A percentile compares a stretch with the other conserved stretches of the same genome.
phyloP scores from a whole-genome alignment of 2,797 vertebrate species.

The Acanthiza pusilla region DNA sequence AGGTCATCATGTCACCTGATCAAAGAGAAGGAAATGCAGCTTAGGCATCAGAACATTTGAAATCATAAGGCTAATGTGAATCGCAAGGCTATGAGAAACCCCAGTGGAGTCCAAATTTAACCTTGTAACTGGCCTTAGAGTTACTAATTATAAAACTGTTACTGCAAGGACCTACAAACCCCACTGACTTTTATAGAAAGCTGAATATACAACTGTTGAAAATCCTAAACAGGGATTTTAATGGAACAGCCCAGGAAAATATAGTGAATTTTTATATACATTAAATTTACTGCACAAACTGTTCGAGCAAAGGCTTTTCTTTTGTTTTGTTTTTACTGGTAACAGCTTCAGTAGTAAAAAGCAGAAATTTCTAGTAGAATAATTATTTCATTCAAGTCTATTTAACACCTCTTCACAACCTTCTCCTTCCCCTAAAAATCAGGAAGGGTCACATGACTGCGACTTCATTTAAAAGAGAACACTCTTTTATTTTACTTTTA shows the following conservation, averaged over 20 bases:
- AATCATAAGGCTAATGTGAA: neutral
- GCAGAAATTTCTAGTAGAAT: neutral
- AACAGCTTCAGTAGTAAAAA: neutral
- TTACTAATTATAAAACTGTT: neutral
- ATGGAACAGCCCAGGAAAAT: neutral
- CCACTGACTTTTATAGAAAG: neutral
- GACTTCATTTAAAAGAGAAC: neutral
- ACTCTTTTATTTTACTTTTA: no score
- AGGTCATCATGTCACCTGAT: constrained; percentile 97
- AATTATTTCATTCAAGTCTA: neutral
- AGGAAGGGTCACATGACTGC: neutral
- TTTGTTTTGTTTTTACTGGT: neutral
- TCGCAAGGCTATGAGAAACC: neutral
- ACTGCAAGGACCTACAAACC: constrained; percentile 2
- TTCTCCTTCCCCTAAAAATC: neutral
- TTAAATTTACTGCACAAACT: neutral
- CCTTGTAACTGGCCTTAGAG: neutral
- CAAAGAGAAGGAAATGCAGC: neutral
- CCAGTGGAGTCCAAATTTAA: neutral
- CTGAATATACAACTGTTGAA: neutral
- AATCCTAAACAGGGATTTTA: neutral
- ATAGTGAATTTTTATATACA: neutral
- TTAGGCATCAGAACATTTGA: neutral
- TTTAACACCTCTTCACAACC: neutral
- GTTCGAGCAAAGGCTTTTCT: neutral